Evolutionary conservation across 2,888 invertebrate species (phyloP), one percentile per base, ranked within the genome.

Genomic region (Athalia rosae): DNA sequence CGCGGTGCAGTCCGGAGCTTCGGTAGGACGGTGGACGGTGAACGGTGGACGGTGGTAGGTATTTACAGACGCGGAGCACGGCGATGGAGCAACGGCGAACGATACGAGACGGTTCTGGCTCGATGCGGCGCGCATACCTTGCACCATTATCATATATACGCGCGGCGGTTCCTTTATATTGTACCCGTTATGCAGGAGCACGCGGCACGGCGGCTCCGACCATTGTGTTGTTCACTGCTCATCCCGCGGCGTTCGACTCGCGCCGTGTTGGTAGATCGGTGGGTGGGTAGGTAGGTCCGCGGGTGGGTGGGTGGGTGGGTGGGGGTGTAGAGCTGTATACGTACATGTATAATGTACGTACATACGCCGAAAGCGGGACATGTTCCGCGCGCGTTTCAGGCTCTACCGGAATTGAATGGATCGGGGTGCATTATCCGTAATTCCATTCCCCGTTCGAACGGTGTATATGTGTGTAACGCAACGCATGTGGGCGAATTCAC

Each of bases 101-200:
- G n/a, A 28, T 28, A 28, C 28, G 28, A 28, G 28, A 28, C 28
- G 59, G 69, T 67, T 41, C 53, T 50, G 53, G n/a, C 45, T 43
- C 48, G 28, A 53, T 8, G 53, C 53, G 28, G 2, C 7, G 50
- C 78, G 77, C 79, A 79, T 76, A 79, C 81, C 80, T 79, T 78
- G 81, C 80, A n/a, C n/a, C n/a, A 83, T 83, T 83, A 84, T 83
- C 83, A 79, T 79, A 81, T 81, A n/a, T n/a, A n/a, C n/a, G n/a
- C n/a, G n/a, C n/a, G n/a, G 81, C 76, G 82, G 79, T 66, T 80
- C 83, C 82, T 82, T 81, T 79, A 82, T 79, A 82, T 83, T 82
- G 80, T 81, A 80, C 80, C 79, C 81, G 79, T 79, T 63, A 67
- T 67, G 79, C 82, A 81, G 81, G 80, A 80, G 82, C 82, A 81